Conservation (phyloP, 2,113 vertebrate genomes). For the Chlorocebus sabaeus region DNA sequence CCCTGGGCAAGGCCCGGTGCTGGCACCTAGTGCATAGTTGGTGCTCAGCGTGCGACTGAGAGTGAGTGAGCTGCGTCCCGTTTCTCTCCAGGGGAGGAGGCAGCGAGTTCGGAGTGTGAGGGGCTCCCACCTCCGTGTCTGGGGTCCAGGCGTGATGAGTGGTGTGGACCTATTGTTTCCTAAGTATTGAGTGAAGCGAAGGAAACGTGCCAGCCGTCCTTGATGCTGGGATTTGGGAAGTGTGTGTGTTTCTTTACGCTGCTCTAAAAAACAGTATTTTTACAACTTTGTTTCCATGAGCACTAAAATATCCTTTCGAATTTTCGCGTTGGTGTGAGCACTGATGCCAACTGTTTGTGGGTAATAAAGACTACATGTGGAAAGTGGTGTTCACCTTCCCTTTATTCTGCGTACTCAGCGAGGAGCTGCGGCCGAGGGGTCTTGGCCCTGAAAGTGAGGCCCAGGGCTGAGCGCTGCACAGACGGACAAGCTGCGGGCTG, state of each 20-base stretch:
- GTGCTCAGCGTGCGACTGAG: accelerated
- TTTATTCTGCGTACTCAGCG: accelerated
- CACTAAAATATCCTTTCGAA: background rate
- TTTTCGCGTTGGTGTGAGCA: background rate
- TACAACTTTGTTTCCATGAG: background rate
- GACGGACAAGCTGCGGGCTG: accelerated
- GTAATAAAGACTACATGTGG: background rate
- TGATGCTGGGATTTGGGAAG: background rate
- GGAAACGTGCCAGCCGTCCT: background rate
- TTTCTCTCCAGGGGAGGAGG: background rate
- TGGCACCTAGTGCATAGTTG: background rate
- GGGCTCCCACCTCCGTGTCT: accelerated
- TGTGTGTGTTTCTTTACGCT: background rate
- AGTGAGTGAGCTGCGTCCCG: background rate
- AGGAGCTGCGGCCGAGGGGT: accelerated
- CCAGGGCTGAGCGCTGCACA: accelerated
- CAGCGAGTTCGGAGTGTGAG: background rate
- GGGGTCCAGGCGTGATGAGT: accelerated
- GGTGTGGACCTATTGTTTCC: too few species aligned
- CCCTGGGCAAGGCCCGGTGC: background rate
- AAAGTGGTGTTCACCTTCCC: accelerated
- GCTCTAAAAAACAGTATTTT: background rate
- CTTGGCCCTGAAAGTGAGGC: background rate
- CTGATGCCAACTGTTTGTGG: background rate
- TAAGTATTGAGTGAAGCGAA: too few species aligned